Percentiles rank a stretch among this genome's conserved stretches.
Evolutionary conservation across 2,888 invertebrate species (phyloP).

Genomic region (Ennomos fuscantarius): DNA sequence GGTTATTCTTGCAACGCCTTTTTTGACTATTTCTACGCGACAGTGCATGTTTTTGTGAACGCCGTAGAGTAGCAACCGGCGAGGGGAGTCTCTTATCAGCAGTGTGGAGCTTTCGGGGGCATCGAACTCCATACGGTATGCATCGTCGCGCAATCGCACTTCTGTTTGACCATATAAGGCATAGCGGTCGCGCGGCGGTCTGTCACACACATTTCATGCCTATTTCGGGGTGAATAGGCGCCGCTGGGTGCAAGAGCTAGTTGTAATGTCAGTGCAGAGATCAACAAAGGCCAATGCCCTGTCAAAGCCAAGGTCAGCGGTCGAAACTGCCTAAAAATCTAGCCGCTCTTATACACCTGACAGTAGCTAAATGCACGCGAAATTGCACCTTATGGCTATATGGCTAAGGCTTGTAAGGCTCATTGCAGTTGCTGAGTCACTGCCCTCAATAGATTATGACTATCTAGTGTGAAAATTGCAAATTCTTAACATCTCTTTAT

Average conservation of each 20-base stretch:
- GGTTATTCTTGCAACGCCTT: constrained; percentile 78
- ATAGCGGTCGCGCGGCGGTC: constrained; percentile 63
- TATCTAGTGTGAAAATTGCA: constrained; percentile 10
- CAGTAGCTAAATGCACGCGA: constrained; percentile 30
- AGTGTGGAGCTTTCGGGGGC: constrained; percentile 63
- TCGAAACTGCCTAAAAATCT: constrained; percentile 46
- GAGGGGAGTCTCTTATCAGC: constrained; percentile 52
- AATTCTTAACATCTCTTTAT: constrained; percentile 1
- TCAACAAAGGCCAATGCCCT: constrained; percentile 62
- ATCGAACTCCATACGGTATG: constrained; percentile 75
- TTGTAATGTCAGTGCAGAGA: constrained; percentile 40
- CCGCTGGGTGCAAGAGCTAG: constrained; percentile 41
- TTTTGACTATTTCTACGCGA: constrained; percentile 64
- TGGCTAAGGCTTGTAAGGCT: constrained; percentile 30
- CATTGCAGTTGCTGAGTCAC: constrained; percentile 39
- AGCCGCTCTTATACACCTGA: constrained; percentile 36
- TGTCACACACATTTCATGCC: constrained; percentile 67
- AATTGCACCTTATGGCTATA: constrained; percentile 39
- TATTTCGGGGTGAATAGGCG: constrained; percentile 63
- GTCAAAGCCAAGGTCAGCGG: constrained; percentile 68
- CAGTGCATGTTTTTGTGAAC: constrained; percentile 17
- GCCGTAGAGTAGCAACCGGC: constrained; percentile 30
- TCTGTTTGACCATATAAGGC: constrained; percentile 81
- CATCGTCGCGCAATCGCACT: constrained; percentile 80
- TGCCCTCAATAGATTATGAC: constrained; percentile 22